These are phyloP conservation scores for Solenopsis fugax DNA, from an alignment of 1,140 invertebrate genomes.

Conservation along the genomic window DNA sequence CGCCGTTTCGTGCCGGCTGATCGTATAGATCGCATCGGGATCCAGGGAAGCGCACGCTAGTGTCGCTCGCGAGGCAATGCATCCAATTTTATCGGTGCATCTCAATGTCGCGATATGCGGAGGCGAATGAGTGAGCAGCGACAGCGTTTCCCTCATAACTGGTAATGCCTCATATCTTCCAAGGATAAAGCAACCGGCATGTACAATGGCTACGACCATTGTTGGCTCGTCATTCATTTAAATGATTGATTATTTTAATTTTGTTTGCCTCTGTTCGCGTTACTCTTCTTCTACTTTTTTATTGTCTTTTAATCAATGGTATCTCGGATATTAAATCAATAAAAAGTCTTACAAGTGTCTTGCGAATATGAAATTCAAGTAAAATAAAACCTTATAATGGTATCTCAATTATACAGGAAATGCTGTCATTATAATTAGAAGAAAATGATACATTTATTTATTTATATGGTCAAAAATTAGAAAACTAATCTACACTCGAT, in stretches of 20 bases:
- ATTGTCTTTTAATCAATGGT: neutral
- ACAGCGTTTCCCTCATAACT: constrained; percentile 13
- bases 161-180: neutral
- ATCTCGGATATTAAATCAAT: neutral
- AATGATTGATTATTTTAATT: constrained; percentile 10
- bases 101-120: constrained; percentile 18
- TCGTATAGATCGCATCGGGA: constrained; percentile 33
- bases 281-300: neutral
- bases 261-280: neutral
- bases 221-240: constrained; percentile 17
- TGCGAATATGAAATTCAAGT: neutral
- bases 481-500: neutral
- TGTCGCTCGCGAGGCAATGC: neutral
- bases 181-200: neutral
- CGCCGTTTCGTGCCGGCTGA: constrained; percentile 45
- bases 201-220: neutral
- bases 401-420: neutral
- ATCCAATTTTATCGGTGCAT: constrained; percentile 42
- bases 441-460: neutral
- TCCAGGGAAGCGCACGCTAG: constrained; percentile 18
- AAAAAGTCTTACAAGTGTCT: neutral
- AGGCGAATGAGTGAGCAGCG: neutral
- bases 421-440: neutral
- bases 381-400: constrained; percentile 3
- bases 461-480: neutral